These are phyloP conservation scores for Phymanthus crucifer DNA, from an alignment of 92 coral and sea anemone species.

Conservation along the genomic window DNA sequence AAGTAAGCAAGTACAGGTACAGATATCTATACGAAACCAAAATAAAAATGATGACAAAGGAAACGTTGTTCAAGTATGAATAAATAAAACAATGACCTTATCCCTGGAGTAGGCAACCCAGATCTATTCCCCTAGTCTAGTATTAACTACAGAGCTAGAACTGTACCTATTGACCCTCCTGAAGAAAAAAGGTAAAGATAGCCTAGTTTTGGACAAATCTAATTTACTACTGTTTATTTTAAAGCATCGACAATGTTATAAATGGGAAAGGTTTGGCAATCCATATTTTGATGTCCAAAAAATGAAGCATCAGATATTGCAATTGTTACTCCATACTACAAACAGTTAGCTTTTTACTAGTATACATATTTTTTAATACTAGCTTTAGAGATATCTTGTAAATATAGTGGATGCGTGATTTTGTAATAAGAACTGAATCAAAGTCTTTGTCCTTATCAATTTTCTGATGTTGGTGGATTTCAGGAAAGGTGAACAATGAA, in stretches of 20 bases:
- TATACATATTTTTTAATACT: not conserved
- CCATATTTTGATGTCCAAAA: not conserved
- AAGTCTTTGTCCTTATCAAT: not conserved
- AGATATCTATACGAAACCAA: slow-evolving; percentile 15
- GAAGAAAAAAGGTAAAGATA: not conserved
- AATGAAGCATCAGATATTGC: not conserved
- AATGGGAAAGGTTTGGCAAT: not conserved
- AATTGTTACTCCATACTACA: not conserved
- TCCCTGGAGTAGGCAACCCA: slow-evolving; percentile 19
- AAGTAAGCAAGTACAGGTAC: slow-evolving; percentile 29
- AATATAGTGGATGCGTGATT: not conserved
- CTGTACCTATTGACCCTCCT: not conserved
- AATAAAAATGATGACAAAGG: slow-evolving; percentile 23
- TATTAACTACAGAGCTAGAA: not conserved
- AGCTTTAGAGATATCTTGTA: not conserved
- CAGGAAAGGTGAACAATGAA: slow-evolving; percentile 16
- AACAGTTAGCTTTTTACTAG: not conserved
- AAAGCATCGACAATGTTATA: not conserved
- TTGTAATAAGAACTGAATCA: not conserved
- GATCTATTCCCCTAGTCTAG: slow-evolving; percentile 6
- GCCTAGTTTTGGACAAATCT: not conserved
- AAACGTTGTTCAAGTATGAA: slow-evolving; percentile 2
- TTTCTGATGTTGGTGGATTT: not conserved
- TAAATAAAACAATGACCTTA: slow-evolving; percentile 37
- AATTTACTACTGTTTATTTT: not conserved